phyloP scores from a whole-genome alignment of 2,888 invertebrate species.

The Synergus gifuensis region DNA sequence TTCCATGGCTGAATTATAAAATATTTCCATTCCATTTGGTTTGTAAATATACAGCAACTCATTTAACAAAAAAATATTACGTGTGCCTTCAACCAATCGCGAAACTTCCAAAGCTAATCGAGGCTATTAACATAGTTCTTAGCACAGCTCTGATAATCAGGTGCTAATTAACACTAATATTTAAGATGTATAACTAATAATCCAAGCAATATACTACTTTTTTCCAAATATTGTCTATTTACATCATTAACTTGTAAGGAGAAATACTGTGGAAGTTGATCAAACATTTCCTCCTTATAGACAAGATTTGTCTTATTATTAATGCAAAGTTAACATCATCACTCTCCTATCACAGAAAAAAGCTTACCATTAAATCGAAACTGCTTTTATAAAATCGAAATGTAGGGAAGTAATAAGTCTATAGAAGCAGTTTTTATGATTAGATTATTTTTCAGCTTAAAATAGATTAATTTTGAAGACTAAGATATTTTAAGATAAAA shows the following conservation, averaged over 20 bases:
- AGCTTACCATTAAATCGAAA: too few relatives aligned
- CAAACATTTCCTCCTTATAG: not conserved
- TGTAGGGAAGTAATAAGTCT: too few relatives aligned
- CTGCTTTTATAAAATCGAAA: too few relatives aligned
- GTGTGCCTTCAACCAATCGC: conserved; percentile 4
- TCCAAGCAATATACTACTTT: not conserved
- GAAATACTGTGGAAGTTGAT: not conserved
- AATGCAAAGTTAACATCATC: too few relatives aligned
- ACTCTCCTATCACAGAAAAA: too few relatives aligned
- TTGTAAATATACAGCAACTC: not conserved
- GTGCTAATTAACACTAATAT: conserved; percentile 16
- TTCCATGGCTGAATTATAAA: not conserved
- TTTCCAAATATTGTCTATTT: not conserved
- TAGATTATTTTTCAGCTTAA: too few relatives aligned
- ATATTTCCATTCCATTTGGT: conserved; percentile 14
- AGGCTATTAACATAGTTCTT: conserved; percentile 10
- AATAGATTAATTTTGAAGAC: too few relatives aligned
- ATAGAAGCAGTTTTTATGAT: too few relatives aligned
- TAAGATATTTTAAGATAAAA: too few relatives aligned
- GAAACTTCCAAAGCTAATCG: conserved; percentile 13
- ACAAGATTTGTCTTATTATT: too few relatives aligned
- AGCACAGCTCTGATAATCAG: conserved; percentile 10
- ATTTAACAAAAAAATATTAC: conserved; percentile 9
- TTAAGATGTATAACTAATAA: not conserved
- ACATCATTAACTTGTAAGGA: not conserved